A percentile compares a stretch with the other conserved stretches of the same genome.
phyloP scores from a whole-genome alignment of 2,888 invertebrate species.

The Cordylochernes scorpioides region DNA sequence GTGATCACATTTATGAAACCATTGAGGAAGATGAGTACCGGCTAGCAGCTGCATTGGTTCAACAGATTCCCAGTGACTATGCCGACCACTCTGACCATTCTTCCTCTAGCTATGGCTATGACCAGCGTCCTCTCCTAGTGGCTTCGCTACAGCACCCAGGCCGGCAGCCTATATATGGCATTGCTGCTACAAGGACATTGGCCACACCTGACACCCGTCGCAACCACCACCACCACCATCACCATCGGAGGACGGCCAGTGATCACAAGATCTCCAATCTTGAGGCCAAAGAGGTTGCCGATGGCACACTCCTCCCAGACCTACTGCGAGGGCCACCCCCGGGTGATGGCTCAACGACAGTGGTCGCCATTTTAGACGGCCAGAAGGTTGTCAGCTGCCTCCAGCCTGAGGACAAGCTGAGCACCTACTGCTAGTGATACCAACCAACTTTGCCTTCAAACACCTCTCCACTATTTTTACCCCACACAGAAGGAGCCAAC shows the following conservation, averaged over 20 bases:
- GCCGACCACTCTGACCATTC: constrained; percentile 13
- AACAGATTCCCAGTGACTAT: constrained; percentile 8
- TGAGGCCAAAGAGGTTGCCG: constrained; percentile 4
- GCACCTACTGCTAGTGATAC: constrained; percentile 14
- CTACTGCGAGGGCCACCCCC: constrained; percentile 9
- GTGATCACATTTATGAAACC: constrained; percentile 22
- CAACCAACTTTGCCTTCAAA: too few species aligned
- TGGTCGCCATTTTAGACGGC: constrained; percentile 13
- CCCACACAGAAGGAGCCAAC: too few species aligned
- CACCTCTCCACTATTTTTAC: too few species aligned
- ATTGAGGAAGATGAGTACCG: constrained; percentile 12
- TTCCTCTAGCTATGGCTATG: constrained; percentile 14
- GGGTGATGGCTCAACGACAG: constrained; percentile 10
- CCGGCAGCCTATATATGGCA: constrained; percentile 3
- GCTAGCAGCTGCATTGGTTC: constrained; percentile 1
- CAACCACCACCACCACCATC: constrained; percentile 3
- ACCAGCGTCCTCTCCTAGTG: constrained; percentile 12
- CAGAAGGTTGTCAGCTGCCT: constrained; percentile 13
- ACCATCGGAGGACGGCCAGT: constrained; percentile 6
- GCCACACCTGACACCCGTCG: constrained; percentile 8
- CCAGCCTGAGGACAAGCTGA: constrained; percentile 13
- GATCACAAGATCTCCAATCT: constrained; percentile 2
- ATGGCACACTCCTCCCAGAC: constrained; percentile 7
- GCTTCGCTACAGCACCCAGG: constrained; percentile 1
- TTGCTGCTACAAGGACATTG: constrained; percentile 5